Evolutionary conservation across 2,113 vertebrate species (phyloP).

Genomic region (Cathartes aura): DNA sequence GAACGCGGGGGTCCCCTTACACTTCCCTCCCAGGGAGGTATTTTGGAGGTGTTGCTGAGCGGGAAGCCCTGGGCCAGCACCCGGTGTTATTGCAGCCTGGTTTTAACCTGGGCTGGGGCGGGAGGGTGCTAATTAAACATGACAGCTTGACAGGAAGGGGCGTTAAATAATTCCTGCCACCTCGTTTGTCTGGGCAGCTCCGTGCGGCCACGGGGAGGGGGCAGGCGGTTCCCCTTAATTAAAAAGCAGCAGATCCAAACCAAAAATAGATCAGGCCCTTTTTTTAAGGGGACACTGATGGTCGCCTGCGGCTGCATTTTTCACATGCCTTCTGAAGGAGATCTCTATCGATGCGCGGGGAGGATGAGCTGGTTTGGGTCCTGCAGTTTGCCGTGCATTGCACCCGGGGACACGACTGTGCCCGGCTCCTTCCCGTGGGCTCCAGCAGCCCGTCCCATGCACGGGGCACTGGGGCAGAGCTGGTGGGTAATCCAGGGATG

Average conservation of each 20-base stretch:
- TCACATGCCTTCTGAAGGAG: background rate
- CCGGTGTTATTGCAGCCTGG: background rate
- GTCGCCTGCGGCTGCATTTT: background rate
- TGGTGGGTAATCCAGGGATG: background rate
- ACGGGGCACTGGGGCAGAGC: background rate
- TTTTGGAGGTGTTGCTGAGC: background rate
- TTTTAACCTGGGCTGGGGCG: background rate
- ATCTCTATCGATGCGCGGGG: background rate
- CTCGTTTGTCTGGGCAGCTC: background rate
- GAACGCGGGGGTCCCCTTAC: background rate
- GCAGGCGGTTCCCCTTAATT: background rate
- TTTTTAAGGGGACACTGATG: background rate
- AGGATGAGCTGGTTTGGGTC: background rate
- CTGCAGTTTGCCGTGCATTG: accelerated
- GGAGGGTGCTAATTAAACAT: slow-evolving; percentile 19
- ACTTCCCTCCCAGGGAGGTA: background rate
- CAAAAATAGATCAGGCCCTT: background rate
- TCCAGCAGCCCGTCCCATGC: background rate
- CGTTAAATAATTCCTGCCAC: background rate
- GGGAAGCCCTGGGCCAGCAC: background rate
- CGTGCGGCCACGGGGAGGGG: accelerated
- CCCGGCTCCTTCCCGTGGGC: background rate
- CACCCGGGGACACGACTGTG: accelerated
- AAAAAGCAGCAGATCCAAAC: background rate
- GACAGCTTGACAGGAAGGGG: slow-evolving; percentile 25